Conservation (phyloP, 1,140 invertebrate species). For the Octopus sinensis region DNA sequence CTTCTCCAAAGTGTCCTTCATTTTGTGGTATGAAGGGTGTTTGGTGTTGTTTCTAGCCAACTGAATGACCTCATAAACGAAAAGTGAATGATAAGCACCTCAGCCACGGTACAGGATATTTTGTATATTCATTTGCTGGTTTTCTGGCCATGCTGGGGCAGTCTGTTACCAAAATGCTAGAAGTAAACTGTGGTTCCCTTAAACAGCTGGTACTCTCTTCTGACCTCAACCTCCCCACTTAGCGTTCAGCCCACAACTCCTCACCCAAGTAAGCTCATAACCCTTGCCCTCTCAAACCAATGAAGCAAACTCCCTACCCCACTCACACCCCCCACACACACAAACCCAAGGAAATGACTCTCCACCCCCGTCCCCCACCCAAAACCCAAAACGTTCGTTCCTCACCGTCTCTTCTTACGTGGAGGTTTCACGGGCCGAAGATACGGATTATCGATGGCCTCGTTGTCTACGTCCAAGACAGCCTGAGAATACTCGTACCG, state of each 20-base stretch:
- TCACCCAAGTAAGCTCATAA: background rate
- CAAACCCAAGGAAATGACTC: background rate
- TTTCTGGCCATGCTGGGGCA: no score
- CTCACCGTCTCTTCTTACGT: slow-evolving; percentile 25
- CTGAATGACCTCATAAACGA: no score
- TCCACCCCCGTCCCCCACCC: background rate
- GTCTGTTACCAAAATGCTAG: no score
- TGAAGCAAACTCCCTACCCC: background rate
- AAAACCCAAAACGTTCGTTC: background rate
- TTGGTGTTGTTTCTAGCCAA: no score
- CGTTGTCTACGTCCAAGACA: slow-evolving; percentile 35
- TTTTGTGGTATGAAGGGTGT: no score
- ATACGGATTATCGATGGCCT: slow-evolving; percentile 81
- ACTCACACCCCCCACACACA: background rate
- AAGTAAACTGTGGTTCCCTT: no score
- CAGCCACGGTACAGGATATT: no score
- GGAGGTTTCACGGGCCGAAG: slow-evolving; percentile 77
- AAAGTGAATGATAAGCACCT: no score
- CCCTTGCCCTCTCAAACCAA: background rate
- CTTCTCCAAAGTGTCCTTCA: no score
- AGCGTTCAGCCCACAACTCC: background rate
- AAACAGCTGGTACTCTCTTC: background rate
- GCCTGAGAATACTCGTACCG: background rate
- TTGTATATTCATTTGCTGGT: no score
- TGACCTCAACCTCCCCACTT: background rate